phyloP scores from a whole-genome alignment of 2,797 vertebrate species.

The Danio albolineatus region DNA sequence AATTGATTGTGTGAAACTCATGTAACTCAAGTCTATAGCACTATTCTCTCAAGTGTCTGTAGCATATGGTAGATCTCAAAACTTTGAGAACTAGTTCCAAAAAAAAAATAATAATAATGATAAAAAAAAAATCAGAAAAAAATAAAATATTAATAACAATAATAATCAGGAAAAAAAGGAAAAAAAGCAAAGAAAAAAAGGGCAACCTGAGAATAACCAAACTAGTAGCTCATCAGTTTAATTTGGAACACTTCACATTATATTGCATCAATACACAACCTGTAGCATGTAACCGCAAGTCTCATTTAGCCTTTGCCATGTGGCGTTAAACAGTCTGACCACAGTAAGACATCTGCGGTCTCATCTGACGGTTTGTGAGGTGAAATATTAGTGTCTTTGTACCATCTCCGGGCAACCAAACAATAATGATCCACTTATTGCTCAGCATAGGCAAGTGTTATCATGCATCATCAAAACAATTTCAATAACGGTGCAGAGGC shows the following conservation, averaged over 20 bases:
- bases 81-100: too few species aligned
- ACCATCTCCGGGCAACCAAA: conserved; percentile 11
- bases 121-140: too few species aligned
- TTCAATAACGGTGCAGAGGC: neutral
- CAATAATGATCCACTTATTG: conserved; percentile 33
- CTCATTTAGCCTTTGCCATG: conserved; percentile 22
- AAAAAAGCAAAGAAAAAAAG: too few species aligned
- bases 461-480: conserved; percentile 14
- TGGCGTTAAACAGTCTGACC: conserved; percentile 17
- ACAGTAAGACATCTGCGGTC: conserved; percentile 22
- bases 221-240: neutral
- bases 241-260: neutral
- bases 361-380: conserved; percentile 8
- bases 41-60: too few species aligned
- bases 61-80: too few species aligned
- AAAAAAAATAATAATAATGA: too few species aligned
- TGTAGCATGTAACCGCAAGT: conserved; percentile 15
- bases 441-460: neutral
- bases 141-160: too few species aligned
- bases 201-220: too few species aligned
- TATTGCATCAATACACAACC: neutral
- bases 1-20: too few species aligned
- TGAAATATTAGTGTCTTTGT: conserved; percentile 29
- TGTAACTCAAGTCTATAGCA: too few species aligned
- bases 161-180: too few species aligned